A percentile compares a stretch with the other conserved stretches of the same genome.
Conservation (phyloP, 1,140 invertebrate species). For the Theocolax elegans region DNA sequence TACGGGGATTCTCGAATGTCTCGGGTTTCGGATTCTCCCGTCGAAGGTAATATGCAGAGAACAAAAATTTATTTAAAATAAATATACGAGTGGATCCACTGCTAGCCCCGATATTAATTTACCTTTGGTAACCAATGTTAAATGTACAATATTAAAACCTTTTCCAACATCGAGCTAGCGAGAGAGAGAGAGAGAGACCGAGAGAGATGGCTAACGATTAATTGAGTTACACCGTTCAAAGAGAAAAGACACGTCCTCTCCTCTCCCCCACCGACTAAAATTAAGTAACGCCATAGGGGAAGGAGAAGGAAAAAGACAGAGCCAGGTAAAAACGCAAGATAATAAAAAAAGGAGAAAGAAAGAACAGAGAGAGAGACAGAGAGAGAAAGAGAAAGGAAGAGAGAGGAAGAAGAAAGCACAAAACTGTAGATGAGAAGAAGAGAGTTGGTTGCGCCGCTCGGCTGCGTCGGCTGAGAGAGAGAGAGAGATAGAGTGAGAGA, state of each 20-base stretch:
- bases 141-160: too few relatives aligned
- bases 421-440: constrained; percentile 33
- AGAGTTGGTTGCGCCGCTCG: constrained; percentile 53
- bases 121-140: too few relatives aligned
- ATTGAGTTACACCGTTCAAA: constrained; percentile 19
- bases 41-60: too few relatives aligned
- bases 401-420: constrained; percentile 40
- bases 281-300: constrained; percentile 15
- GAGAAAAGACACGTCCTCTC: not conserved
- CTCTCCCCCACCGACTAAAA: too few relatives aligned
- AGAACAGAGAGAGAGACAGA: not conserved
- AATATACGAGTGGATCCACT: too few relatives aligned
- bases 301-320: not conserved
- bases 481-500: constrained; percentile 47
- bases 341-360: not conserved
- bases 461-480: constrained; percentile 52
- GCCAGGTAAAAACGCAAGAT: not conserved
- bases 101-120: too few relatives aligned
- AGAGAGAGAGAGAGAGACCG: too few relatives aligned
- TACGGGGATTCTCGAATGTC: too few relatives aligned
- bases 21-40: too few relatives aligned
- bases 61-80: too few relatives aligned
- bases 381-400: constrained; percentile 8
- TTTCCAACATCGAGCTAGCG: too few relatives aligned
- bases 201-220: constrained; percentile 1